Evolutionary conservation across 35 echinoderm and acorn worm genomes (phyloP).

Genomic region (Heliocidaris tuberculata): DNA sequence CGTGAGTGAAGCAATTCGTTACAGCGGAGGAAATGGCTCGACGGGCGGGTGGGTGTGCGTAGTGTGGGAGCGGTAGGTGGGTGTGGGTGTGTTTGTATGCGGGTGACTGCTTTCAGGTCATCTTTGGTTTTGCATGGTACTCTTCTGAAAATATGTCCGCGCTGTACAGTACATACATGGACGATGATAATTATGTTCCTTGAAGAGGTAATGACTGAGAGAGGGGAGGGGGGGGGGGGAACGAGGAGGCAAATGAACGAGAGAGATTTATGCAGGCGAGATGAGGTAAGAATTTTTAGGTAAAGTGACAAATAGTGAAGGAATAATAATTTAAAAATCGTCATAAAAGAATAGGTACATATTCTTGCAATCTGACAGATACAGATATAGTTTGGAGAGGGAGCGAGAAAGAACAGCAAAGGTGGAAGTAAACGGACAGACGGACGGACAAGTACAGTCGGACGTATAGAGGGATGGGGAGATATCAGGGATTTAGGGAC

Average conservation of each 20-base stretch:
- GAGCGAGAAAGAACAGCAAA: too few relatives aligned
- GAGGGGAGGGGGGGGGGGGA: background rate
- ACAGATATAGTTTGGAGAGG: too few relatives aligned
- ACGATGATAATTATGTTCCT: too few relatives aligned
- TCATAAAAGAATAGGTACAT: too few relatives aligned
- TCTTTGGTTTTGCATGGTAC: background rate
- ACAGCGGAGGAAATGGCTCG: slow-evolving; percentile 29
- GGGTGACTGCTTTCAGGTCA: background rate
- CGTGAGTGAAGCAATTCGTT: slow-evolving; percentile 45
- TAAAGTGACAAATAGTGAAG: too few relatives aligned
- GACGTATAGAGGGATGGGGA: too few relatives aligned
- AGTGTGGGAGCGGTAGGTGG: background rate
- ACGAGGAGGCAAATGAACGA: background rate
- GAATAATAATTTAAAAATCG: too few relatives aligned
- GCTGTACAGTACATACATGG: background rate
- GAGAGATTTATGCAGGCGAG: background rate
- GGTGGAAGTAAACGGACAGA: too few relatives aligned
- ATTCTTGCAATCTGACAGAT: too few relatives aligned
- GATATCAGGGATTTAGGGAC: background rate
- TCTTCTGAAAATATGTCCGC: background rate
- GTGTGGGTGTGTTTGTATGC: slow-evolving; percentile 17
- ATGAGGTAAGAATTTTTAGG: background rate
- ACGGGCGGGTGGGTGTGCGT: slow-evolving; percentile 23
- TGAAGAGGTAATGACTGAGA: background rate
- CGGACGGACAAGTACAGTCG: too few relatives aligned